Evolutionary conservation across 2,888 invertebrate species (phyloP), one percentile per base, ranked within the genome.

Genomic region (Clostera curtula): DNA sequence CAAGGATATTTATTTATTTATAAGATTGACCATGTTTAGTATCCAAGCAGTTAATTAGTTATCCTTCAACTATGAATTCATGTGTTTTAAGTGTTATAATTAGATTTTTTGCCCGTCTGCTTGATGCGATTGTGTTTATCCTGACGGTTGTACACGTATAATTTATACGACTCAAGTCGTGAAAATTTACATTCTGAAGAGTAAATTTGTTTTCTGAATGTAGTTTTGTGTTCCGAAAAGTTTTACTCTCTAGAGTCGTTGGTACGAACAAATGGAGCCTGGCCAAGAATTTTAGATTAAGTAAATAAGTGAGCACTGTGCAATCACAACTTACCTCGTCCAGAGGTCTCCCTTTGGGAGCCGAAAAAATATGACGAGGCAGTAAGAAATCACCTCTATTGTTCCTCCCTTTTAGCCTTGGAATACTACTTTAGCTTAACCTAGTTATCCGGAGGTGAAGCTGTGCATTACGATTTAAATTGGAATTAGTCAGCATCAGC

Each of bases 201-300:
- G n/a, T n/a, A n/a, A n/a, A n/a, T n/a, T n/a, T n/a, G n/a, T n/a
- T n/a, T n/a, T n/a, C n/a, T n/a, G n/a, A n/a, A n/a, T n/a, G n/a
- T n/a, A n/a, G n/a, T n/a, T n/a, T n/a, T n/a, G n/a, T n/a, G n/a
- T n/a, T n/a, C n/a, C n/a, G n/a, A n/a, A 24, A 25, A 31, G 21
- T 40, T 32, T 27, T 13, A 27, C 32, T 28, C 38, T 39, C 31
- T 16, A 26, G 33, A 24, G 45, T 34, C 11, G 2, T n/a, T n/a
- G 23, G 31, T 22, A 23, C 29, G 19, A 44, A 43, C 43, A 32
- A 37, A 44, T 35, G 40, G 31, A 34, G 28, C 34, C 34, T 38
- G 36, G 42, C 41, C 39, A 39, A 31, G 49, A 56, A 55, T 61
- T 60, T 55, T 31, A 53, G 49, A 56, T 57, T 45, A 50, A 42